Evolutionary conservation across 1,140 invertebrate genomes (phyloP).

Genomic region (Centruroides sculpturatus): DNA sequence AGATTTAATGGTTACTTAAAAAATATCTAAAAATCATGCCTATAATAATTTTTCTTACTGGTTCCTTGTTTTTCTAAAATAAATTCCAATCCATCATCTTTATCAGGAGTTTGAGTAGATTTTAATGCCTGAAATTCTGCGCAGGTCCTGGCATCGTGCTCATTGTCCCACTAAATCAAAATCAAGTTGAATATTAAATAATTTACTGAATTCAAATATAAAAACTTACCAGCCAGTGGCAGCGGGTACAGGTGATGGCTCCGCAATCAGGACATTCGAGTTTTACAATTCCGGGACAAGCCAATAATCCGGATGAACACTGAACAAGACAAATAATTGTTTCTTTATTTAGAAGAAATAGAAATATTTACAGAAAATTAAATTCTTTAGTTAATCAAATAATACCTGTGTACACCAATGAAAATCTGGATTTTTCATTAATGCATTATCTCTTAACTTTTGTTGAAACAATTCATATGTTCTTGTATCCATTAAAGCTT

Average conservation of each 20-base stretch:
- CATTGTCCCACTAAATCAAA: slow-evolving; percentile 59
- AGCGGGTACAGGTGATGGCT: slow-evolving; percentile 71
- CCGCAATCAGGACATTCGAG: slow-evolving; percentile 80
- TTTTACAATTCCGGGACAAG: slow-evolving; percentile 62
- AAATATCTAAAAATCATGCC: no score
- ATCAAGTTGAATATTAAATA: neutral
- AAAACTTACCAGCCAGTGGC: slow-evolving; percentile 63
- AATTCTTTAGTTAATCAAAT: slow-evolving; percentile 5
- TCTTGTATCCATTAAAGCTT: slow-evolving; percentile 47
- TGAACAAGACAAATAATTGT: slow-evolving; percentile 30
- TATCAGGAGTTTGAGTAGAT: slow-evolving; percentile 71
- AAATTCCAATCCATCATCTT: no score
- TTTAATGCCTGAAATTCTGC: slow-evolving; percentile 46
- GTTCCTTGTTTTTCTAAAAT: no score
- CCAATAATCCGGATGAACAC: slow-evolving; percentile 87
- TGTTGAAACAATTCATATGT: slow-evolving; percentile 82
- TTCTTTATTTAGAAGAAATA: neutral
- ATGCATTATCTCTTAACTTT: slow-evolving; percentile 70
- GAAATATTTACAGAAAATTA: neutral
- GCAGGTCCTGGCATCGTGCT: slow-evolving; percentile 76
- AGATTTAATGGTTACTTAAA: no score
- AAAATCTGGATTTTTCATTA: slow-evolving; percentile 87
- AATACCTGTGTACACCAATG: slow-evolving; percentile 81
- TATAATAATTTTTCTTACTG: no score
- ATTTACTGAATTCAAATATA: neutral